Percentiles rank a stretch among this genome's conserved stretches.
Conservation (phyloP, 2,113 vertebrate species). For the Paralichthys olivaceus region DNA sequence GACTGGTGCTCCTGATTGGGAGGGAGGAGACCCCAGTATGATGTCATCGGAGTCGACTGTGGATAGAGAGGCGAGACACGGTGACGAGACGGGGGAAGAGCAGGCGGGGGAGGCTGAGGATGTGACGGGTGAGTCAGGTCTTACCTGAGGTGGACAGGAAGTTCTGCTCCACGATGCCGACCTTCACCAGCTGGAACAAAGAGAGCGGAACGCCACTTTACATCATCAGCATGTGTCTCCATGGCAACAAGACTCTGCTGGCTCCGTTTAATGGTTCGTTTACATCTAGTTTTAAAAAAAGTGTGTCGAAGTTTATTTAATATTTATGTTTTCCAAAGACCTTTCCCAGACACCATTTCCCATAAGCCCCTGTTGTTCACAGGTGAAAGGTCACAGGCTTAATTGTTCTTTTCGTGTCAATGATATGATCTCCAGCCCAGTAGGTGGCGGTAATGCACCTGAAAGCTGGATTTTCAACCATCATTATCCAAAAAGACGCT, state of each 20-base stretch:
- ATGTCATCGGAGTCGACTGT: slow-evolving; percentile 86
- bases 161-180: slow-evolving; percentile 89
- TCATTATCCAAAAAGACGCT: no score
- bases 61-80: not conserved
- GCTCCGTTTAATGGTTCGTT: no score
- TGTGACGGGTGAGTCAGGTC: not conserved
- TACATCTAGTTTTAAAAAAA: not conserved
- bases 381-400: no score
- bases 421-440: no score
- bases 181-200: slow-evolving; percentile 82
- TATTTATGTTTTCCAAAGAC: no score
- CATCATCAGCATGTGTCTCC: no score
- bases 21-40: slow-evolving; percentile 66
- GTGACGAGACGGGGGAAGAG: not conserved
- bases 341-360: no score
- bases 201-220: not conserved
- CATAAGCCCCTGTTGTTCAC: no score
- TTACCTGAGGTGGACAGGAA: slow-evolving; percentile 76
- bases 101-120: not conserved
- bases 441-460: no score
- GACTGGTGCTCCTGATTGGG: slow-evolving; percentile 39
- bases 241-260: no score
- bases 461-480: no score
- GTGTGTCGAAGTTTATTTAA: not conserved
- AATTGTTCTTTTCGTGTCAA: no score